Percentiles rank a stretch among this genome's conserved stretches.
Evolutionary conservation across 2,888 invertebrate genomes (phyloP).

Genomic region (Pheosia tremula): DNA sequence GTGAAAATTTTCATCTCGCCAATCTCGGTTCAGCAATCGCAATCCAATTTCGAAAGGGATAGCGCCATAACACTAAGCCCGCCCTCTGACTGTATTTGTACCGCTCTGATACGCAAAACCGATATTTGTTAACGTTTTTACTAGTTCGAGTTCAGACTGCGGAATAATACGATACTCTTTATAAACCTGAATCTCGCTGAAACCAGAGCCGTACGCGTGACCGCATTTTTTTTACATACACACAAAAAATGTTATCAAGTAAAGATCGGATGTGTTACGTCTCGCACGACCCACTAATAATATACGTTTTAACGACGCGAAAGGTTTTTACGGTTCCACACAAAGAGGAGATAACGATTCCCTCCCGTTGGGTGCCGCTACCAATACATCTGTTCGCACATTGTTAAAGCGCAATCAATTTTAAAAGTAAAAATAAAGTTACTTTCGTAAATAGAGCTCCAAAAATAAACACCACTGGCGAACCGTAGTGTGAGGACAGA

Average conservation of each 20-base stretch:
- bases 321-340: slow-evolving; percentile 39
- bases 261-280: slow-evolving; percentile 41
- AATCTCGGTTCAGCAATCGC: slow-evolving; percentile 47
- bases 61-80: slow-evolving; percentile 35
- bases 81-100: slow-evolving; percentile 34
- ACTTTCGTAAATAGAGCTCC: slow-evolving; percentile 5
- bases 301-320: slow-evolving; percentile 39
- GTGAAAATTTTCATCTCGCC: slow-evolving; percentile 44
- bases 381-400: slow-evolving; percentile 30
- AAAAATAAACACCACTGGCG: slow-evolving; percentile 17
- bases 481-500: slow-evolving; percentile 12
- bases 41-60: slow-evolving; percentile 51
- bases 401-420: slow-evolving; percentile 32
- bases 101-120: slow-evolving; percentile 22
- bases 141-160: slow-evolving; percentile 18
- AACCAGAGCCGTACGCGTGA: slow-evolving; percentile 7
- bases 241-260: slow-evolving; percentile 42
- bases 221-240: slow-evolving; percentile 23
- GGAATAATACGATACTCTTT: slow-evolving; percentile 30
- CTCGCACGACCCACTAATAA: slow-evolving; percentile 43
- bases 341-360: slow-evolving; percentile 33
- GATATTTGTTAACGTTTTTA: slow-evolving; percentile 41
- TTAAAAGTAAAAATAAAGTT: slow-evolving; percentile 10
- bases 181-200: slow-evolving; percentile 19
- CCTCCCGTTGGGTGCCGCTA: slow-evolving; percentile 30